Conservation (phyloP, 2,113 vertebrate genomes). For the Erinaceus europaeus region DNA sequence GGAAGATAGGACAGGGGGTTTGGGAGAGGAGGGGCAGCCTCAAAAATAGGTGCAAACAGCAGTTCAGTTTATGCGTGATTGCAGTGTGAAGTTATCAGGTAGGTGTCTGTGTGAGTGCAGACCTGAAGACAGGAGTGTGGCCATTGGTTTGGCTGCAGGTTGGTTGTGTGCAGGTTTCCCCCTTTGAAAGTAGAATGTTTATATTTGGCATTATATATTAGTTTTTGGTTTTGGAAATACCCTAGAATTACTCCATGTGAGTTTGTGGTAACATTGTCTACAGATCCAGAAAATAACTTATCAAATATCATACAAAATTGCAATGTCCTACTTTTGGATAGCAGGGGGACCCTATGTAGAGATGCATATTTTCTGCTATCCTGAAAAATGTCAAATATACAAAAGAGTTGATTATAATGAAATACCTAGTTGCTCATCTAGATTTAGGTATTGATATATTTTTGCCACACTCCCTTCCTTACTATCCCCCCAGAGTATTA, state of each 20-base stretch:
- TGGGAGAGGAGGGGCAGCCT: rapidly evolving
- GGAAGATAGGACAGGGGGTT: not conserved
- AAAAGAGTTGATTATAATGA: not conserved
- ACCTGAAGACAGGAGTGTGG: too few relatives aligned
- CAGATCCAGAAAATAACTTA: too few relatives aligned
- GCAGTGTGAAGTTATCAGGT: not conserved
- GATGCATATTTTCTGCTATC: not conserved
- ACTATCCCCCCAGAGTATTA: too few relatives aligned
- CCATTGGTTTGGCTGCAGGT: too few relatives aligned
- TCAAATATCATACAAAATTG: too few relatives aligned
- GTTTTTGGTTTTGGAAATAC: too few relatives aligned
- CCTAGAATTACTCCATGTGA: too few relatives aligned
- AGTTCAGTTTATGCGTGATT: not conserved
- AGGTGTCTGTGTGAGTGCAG: too few relatives aligned
- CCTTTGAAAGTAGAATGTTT: not conserved
- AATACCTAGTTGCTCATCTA: not conserved
- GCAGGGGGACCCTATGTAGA: too few relatives aligned
- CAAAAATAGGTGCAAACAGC: too few relatives aligned
- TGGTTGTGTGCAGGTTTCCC: not conserved
- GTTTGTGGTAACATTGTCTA: too few relatives aligned
- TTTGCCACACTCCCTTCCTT: not conserved
- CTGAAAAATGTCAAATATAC: not conserved
- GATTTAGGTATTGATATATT: not conserved
- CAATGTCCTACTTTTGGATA: too few relatives aligned
- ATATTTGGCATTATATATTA: not conserved